Evolutionary conservation across 92 coral and sea anemone genomes (phyloP).

Genomic region (Bergia puertoricense): DNA sequence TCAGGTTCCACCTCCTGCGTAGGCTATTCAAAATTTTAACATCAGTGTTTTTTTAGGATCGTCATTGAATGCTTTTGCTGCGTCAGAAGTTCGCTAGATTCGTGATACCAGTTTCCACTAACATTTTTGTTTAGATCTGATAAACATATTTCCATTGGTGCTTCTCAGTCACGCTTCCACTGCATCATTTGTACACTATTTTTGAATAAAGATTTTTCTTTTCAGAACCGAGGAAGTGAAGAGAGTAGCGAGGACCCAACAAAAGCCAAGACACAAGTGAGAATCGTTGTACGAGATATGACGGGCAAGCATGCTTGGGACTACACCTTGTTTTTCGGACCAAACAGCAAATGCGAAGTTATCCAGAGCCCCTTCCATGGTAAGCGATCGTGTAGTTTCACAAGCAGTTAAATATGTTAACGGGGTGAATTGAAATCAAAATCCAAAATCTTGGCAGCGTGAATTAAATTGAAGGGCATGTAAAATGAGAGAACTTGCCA

Average conservation of each 20-base stretch:
- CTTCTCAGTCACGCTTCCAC: neutral
- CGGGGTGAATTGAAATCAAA: too few species aligned
- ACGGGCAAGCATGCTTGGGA: slow-evolving; percentile 95
- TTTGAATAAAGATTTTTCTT: neutral
- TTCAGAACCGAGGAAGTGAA: slow-evolving; percentile 40
- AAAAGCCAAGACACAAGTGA: slow-evolving; percentile 75
- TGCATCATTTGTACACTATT: neutral
- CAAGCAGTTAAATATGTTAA: neutral
- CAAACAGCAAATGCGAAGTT: slow-evolving; percentile 21
- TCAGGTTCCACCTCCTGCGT: neutral
- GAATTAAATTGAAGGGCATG: too few species aligned
- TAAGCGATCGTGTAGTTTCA: neutral
- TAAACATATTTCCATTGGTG: neutral
- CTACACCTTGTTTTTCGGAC: slow-evolving; percentile 78
- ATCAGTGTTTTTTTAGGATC: too few species aligned
- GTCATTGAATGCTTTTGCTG: neutral
- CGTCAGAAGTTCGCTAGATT: neutral
- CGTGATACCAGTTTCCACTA: neutral
- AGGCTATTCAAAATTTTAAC: too few species aligned
- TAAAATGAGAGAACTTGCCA: too few species aligned
- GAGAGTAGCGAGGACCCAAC: slow-evolving; percentile 40
- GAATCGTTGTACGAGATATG: slow-evolving; percentile 89
- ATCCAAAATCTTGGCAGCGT: too few species aligned
- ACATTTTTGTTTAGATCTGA: neutral
- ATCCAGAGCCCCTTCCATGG: slow-evolving; percentile 42